Conservation (phyloP, 2,888 invertebrate genomes). For the Octonoba sinensis region DNA sequence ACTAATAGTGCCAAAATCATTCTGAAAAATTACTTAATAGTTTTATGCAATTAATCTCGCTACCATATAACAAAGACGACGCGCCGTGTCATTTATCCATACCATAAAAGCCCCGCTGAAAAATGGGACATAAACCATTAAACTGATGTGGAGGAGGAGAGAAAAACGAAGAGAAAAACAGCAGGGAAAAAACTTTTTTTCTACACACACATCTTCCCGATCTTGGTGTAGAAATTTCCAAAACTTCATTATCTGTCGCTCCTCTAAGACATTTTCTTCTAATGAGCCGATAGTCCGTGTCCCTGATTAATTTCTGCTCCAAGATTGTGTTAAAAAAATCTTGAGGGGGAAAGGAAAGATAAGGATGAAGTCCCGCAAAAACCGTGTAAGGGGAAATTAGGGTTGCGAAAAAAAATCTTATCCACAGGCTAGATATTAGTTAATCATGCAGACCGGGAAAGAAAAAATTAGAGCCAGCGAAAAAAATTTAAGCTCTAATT, state of each 20-base stretch:
- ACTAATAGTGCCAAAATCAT: slow-evolving; percentile 61
- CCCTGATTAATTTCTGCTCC: slow-evolving; percentile 60
- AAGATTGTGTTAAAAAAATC: slow-evolving; percentile 21
- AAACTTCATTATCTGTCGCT: slow-evolving; percentile 62
- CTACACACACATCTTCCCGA: not conserved
- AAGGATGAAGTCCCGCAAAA: slow-evolving; percentile 31
- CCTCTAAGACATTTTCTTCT: slow-evolving; percentile 57
- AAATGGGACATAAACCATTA: slow-evolving; percentile 62
- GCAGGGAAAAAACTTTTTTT: slow-evolving; percentile 23
- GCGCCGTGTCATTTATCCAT: slow-evolving; percentile 15
- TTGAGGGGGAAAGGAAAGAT: not conserved
- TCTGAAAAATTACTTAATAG: slow-evolving; percentile 52
- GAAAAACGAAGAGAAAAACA: slow-evolving; percentile 9
- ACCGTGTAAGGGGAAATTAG: slow-evolving; percentile 52
- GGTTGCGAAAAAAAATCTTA: slow-evolving; percentile 28
- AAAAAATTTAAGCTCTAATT: slow-evolving; percentile 62
- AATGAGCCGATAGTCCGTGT: slow-evolving; percentile 54
- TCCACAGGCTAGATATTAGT: slow-evolving; percentile 58
- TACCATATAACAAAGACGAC: slow-evolving; percentile 20
- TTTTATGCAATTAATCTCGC: slow-evolving; percentile 51
- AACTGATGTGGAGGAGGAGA: slow-evolving; percentile 27
- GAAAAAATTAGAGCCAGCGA: slow-evolving; percentile 7
- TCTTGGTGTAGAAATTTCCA: slow-evolving; percentile 27
- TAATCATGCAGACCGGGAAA: slow-evolving; percentile 48
- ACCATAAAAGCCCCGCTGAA: slow-evolving; percentile 46